A percentile compares a stretch with the other conserved stretches of the same genome.
These are phyloP conservation scores for Nyctalus aviator DNA, from an alignment of 2,797 vertebrate species.

Conservation along the genomic window DNA sequence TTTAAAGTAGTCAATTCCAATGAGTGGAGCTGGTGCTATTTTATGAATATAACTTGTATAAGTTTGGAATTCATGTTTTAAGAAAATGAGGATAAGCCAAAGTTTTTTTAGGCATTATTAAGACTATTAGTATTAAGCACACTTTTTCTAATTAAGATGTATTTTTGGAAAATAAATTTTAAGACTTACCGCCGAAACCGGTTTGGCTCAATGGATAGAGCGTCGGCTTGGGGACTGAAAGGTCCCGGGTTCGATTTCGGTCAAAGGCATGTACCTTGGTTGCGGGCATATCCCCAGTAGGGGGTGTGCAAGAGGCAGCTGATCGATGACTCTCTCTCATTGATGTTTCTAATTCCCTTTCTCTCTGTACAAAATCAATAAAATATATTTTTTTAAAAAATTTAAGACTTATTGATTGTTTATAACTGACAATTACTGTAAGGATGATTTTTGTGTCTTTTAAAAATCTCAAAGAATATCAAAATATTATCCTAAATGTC, in stretches of 20 bases:
- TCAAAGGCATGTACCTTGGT: too few species aligned
- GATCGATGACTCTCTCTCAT: too few species aligned
- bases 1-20: background rate
- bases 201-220: too few species aligned
- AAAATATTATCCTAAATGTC: background rate
- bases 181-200: background rate
- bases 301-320: too few species aligned
- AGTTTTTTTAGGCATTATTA: slow-evolving; percentile 36
- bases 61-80: slow-evolving; percentile 50
- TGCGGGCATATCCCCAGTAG: too few species aligned
- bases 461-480: background rate
- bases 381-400: too few species aligned
- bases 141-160: slow-evolving; percentile 24
- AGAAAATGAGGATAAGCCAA: slow-evolving; percentile 29
- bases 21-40: background rate
- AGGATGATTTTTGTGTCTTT: background rate
- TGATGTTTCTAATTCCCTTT: too few species aligned
- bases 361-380: too few species aligned
- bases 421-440: background rate
- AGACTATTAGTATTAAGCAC: background rate
- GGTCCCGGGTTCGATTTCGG: too few species aligned
- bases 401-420: background rate
- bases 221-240: too few species aligned
- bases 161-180: slow-evolving; percentile 22
- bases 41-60: slow-evolving; percentile 41